These are phyloP conservation scores for Macrosiphum euphorbiae DNA, from an alignment of 2,888 invertebrate genomes.

Conservation along the genomic window DNA sequence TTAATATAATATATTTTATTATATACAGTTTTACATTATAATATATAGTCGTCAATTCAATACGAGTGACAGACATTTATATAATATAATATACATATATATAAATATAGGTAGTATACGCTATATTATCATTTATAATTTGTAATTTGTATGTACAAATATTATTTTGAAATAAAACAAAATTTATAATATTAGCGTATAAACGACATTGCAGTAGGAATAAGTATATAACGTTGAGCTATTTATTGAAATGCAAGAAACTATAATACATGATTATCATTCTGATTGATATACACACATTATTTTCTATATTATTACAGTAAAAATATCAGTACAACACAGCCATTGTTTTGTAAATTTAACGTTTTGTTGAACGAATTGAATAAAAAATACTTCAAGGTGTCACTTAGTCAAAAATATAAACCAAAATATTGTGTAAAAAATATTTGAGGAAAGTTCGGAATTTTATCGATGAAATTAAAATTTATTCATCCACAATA, in stretches of 20 bases:
- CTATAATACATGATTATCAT: slow-evolving; percentile 36
- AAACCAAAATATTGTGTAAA: background rate
- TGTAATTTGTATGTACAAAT: background rate
- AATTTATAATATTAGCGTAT: background rate
- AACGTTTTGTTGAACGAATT: slow-evolving; percentile 16
- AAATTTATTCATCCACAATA: background rate
- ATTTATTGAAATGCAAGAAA: slow-evolving; percentile 34
- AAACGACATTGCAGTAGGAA: background rate
- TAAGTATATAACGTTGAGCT: slow-evolving; percentile 44
- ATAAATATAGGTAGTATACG: background rate
- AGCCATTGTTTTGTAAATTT: slow-evolving; percentile 55
- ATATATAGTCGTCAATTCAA: background rate
- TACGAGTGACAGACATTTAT: background rate
- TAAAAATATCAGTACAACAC: slow-evolving; percentile 41
- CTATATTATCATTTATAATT: background rate
- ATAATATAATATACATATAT: too few species aligned
- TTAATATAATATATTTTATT: background rate
- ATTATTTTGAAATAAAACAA: slow-evolving; percentile 3
- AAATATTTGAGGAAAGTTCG: background rate
- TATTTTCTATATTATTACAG: background rate
- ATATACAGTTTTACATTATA: background rate
- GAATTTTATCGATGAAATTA: background rate
- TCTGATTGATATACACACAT: slow-evolving; percentile 20
- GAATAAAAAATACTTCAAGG: slow-evolving; percentile 23
- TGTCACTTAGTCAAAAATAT: slow-evolving; percentile 1